Base-by-base conservation (phyloP, 2,888 invertebrate genomes). In the Tupiocoris notatus region DNA sequence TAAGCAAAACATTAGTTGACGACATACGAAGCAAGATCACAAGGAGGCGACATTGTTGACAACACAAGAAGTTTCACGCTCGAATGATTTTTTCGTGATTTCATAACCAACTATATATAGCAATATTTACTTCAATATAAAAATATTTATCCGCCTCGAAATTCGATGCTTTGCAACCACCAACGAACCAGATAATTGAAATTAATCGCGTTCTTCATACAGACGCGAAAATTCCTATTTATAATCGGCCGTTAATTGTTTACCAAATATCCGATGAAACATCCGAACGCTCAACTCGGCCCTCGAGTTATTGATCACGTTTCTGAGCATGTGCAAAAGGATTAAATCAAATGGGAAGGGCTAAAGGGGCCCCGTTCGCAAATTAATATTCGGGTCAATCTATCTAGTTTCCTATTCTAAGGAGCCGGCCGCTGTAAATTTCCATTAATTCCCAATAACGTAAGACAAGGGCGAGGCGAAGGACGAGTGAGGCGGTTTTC, bases 371-470 rank as follows among this genome's bases (percentile, higher is more conserved):
- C 61, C 61, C 20, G 56, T 61, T 25, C 17, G 73, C 62, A 73
- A 73, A 73, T 73, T 73, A 73, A 73, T 73, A 73, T 73, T 73
- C 73, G 58, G 73, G 75, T 75, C 75, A 75, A 75, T 75, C 75
- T 75, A 75, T 65, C 65, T 75, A 75, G 75, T 75, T 75, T 39
- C 65, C 58, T 75, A 75, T 75, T 75, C 75, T 57, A 75, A 75
- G 65, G 75, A 75, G 73, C 58, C 58, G 65, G 75, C 75, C 58
- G 75, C 68, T 58, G 65, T 75, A 65, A 75, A 75, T 75, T 75
- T 75, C 64, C 75, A 75, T 75, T 65, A 64, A 75, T 75, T 75
- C 65, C 75, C 75, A 75, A 75, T 75, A 75, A 75, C 75, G 65
- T 75, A 58, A 75, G 75, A 75, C 64, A 73, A 73, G 73, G 73